Evolutionary conservation across 1,140 invertebrate species (phyloP).

Genomic region (Scaptomyza graminum): DNA sequence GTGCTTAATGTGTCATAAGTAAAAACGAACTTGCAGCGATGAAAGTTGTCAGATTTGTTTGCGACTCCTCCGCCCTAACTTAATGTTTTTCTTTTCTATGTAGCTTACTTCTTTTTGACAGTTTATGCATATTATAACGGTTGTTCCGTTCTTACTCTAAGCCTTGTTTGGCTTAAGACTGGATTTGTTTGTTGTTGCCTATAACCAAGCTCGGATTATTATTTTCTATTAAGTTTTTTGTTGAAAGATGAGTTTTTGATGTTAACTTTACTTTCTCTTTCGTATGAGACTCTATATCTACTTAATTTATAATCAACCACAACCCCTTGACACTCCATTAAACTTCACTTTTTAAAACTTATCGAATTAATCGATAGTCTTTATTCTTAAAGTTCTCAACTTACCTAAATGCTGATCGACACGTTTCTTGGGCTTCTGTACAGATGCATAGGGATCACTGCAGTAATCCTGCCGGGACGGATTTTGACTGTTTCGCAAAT

Average conservation of each 20-base stretch:
- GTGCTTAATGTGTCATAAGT: slow-evolving; percentile 54
- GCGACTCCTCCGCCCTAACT: not conserved
- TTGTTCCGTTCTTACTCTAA: not conserved
- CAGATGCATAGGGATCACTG: slow-evolving; percentile 92
- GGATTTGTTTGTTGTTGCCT: not conserved
- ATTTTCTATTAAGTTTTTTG: too few species aligned
- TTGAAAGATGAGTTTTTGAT: too few species aligned
- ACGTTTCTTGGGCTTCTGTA: slow-evolving; percentile 93
- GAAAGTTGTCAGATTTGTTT: slow-evolving; percentile 51
- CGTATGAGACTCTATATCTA: too few species aligned
- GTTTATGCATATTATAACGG: slow-evolving; percentile 6
- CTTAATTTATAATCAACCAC: too few species aligned
- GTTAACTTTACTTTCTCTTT: too few species aligned
- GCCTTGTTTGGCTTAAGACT: not conserved
- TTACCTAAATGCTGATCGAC: slow-evolving; percentile 92
- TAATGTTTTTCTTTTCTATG: not conserved
- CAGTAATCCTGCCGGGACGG: slow-evolving; percentile 93
- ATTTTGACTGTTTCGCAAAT: slow-evolving; percentile 89
- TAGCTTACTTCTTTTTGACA: slow-evolving; percentile 18
- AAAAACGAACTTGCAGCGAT: slow-evolving; percentile 24
- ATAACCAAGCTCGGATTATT: not conserved
- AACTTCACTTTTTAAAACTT: too few species aligned
- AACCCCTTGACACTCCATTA: not conserved
- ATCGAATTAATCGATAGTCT: not conserved
- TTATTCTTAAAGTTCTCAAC: slow-evolving; percentile 56